A percentile compares a stretch with the other conserved stretches of the same genome.
phyloP scores from a whole-genome alignment of 1,140 invertebrate species.

The Drosophila pallidifrons region DNA sequence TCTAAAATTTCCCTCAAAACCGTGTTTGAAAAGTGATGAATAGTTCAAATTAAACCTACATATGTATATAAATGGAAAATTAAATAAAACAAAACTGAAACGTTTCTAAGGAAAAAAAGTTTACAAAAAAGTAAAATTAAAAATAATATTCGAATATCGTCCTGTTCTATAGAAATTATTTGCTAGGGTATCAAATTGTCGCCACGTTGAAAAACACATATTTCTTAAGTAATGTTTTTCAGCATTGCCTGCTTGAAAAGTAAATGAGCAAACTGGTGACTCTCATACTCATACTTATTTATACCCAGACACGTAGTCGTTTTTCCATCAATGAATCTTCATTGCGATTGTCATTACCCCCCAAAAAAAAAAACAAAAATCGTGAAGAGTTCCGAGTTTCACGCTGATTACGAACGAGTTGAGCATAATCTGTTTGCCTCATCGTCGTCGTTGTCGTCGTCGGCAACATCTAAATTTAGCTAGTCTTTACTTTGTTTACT shows the following conservation, averaged over 20 bases:
- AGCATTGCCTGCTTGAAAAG: not conserved
- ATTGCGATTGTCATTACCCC: constrained; percentile 11
- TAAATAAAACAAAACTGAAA: too few relatives aligned
- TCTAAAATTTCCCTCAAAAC: too few relatives aligned
- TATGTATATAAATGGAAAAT: too few relatives aligned
- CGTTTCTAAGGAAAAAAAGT: too few relatives aligned
- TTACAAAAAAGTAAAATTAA: too few relatives aligned
- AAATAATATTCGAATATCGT: too few relatives aligned
- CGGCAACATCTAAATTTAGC: constrained; percentile 34
- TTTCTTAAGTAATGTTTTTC: not conserved
- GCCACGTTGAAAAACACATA: too few relatives aligned
- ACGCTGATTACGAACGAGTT: constrained; percentile 15
- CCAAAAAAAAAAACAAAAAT: constrained; percentile 1
- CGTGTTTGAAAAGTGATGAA: too few relatives aligned
- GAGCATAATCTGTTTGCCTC: constrained; percentile 27
- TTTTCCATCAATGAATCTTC: constrained; percentile 12
- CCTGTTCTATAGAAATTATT: not conserved
- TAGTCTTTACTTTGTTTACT: constrained; percentile 2
- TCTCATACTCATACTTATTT: too few relatives aligned
- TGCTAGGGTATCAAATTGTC: not conserved
- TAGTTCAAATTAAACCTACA: too few relatives aligned
- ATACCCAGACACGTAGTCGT: too few relatives aligned
- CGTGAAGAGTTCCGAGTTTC: constrained; percentile 18
- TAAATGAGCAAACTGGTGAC: not conserved
- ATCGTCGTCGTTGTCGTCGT: constrained; percentile 9